Evolutionary conservation across 2,888 invertebrate genomes (phyloP).

Genomic region (Lasioglossum villosulum): DNA sequence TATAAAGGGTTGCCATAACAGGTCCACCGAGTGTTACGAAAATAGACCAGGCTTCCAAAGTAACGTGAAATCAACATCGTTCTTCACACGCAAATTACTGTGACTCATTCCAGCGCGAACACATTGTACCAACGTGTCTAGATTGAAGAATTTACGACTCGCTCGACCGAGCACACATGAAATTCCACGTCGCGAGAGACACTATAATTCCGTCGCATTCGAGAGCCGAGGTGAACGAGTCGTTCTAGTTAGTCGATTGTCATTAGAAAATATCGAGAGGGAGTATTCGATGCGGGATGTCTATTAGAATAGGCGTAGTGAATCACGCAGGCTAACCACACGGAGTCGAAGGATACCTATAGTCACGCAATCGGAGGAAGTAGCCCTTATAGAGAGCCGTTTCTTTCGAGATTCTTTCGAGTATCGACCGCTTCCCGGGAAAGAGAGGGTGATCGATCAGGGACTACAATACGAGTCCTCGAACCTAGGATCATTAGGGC

Average conservation of each 20-base stretch:
- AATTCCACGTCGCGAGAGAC: slow-evolving; percentile 35
- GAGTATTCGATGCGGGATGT: slow-evolving; percentile 39
- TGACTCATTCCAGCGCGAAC: slow-evolving; percentile 21
- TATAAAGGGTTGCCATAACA: background rate
- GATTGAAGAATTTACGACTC: slow-evolving; percentile 29
- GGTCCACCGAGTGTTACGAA: background rate
- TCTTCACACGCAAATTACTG: slow-evolving; percentile 23
- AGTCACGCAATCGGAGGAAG: slow-evolving; percentile 17
- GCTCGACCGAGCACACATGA: slow-evolving; percentile 3
- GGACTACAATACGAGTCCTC: slow-evolving; percentile 40
- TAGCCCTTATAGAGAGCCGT: slow-evolving; percentile 59
- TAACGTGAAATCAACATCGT: background rate
- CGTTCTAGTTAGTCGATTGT: slow-evolving; percentile 41
- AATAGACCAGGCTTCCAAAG: background rate
- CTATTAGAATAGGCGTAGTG: slow-evolving; percentile 7
- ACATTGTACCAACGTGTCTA: slow-evolving; percentile 12
- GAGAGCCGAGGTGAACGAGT: slow-evolving; percentile 46
- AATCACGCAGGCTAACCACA: background rate
- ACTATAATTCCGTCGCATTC: slow-evolving; percentile 42
- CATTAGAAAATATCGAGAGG: slow-evolving; percentile 34
- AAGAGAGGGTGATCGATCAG: slow-evolving; percentile 45
- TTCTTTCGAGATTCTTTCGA: slow-evolving; percentile 29
- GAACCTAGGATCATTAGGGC: slow-evolving; percentile 52
- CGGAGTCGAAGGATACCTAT: slow-evolving; percentile 26
- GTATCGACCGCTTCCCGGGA: slow-evolving; percentile 26